Conservation (phyloP, 2,797 vertebrate species). For the Alosa sapidissima region DNA sequence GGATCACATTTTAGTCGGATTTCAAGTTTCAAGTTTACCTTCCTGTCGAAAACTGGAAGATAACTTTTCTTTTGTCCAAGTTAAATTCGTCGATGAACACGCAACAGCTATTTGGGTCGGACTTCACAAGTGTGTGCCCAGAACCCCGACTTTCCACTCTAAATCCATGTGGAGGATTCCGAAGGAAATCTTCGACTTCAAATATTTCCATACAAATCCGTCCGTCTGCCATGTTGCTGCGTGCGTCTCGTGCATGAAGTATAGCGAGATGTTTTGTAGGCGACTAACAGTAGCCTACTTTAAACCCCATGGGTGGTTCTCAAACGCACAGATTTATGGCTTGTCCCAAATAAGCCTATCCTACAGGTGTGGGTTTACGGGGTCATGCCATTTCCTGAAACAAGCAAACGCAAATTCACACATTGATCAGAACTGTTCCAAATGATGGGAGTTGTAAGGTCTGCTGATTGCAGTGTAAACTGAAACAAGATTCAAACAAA, state of each 20-base stretch:
- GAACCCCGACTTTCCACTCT: conserved; percentile 42
- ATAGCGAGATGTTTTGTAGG: no score
- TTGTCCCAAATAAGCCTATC: no score
- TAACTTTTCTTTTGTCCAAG: conserved; percentile 42
- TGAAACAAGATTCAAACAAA: not conserved
- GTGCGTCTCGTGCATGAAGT: not conserved
- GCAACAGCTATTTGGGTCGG: conserved; percentile 51
- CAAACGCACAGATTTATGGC: no score
- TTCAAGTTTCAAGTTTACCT: conserved; percentile 53
- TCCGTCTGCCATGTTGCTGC: not conserved
- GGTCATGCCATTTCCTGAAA: no score
- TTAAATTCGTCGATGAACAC: conserved; percentile 65
- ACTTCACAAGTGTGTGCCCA: conserved; percentile 46
- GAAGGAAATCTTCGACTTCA: conserved; percentile 60
- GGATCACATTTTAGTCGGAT: no score
- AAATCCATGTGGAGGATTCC: conserved; percentile 59
- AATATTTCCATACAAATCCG: conserved; percentile 47
- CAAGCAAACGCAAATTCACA: no score
- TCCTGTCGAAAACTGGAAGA: conserved; percentile 64
- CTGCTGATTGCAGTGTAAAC: not conserved
- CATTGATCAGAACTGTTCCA: no score
- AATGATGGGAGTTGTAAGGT: no score
- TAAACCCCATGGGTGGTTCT: no score
- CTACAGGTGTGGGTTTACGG: no score
- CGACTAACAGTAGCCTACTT: no score